Conservation (phyloP, 2,113 vertebrate species). For the Scopus umbretta region DNA sequence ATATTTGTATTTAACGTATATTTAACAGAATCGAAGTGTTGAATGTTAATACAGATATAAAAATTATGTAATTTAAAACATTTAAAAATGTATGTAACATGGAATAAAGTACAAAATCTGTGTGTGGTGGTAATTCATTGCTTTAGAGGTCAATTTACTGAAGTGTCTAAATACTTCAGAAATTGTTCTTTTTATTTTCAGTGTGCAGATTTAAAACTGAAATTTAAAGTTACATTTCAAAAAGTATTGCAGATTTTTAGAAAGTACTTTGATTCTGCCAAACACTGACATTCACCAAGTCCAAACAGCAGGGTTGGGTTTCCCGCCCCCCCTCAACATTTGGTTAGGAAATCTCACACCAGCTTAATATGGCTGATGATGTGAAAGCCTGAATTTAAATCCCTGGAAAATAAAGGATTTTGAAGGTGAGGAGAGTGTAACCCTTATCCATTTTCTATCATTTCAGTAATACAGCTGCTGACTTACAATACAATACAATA, state of each 20-base stretch:
- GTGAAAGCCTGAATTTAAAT: not conserved
- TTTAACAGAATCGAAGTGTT: not conserved
- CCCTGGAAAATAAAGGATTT: not conserved
- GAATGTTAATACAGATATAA: not conserved
- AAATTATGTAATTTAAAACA: not conserved
- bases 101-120: not conserved
- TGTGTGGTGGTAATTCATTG: not conserved
- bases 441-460: not conserved
- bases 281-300: not conserved
- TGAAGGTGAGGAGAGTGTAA: not conserved
- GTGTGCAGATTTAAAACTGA: not conserved
- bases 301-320: not conserved
- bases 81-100: not conserved
- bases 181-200: not conserved
- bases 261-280: not conserved
- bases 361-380: not conserved
- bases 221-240: not conserved
- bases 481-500: not conserved
- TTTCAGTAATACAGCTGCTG: not conserved
- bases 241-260: not conserved
- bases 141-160: not conserved
- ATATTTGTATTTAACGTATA: conserved; percentile 42
- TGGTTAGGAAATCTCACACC: not conserved
- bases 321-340: not conserved
- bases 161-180: not conserved